Base-by-base conservation (phyloP, 2,113 vertebrate species). In the Dasyprocta punctata region DNA sequence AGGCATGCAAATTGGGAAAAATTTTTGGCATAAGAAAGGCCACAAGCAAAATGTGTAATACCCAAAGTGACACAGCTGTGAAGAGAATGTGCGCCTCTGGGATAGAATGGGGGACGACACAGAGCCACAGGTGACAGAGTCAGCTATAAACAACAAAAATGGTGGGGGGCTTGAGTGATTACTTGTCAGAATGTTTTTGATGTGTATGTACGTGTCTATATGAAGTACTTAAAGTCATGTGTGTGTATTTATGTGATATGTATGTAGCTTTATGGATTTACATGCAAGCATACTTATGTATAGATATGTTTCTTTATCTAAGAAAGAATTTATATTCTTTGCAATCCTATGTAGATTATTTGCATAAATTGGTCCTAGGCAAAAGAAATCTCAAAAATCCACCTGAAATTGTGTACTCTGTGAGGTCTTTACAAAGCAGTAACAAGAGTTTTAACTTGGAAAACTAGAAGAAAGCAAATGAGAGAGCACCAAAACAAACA, bases 381-480 rank as follows among this genome's bases (percentile, higher is more conserved):
- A n/a, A 58, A 80, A 69, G 6, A 82, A 61, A 54, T 73, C 24
- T 75, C 5, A 82, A 85, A 78, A 93, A 26, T 87, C 11, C 22
- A 47, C 19, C 6, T n/a, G n/a, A n/a, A n/a, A n/a, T n/a, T n/a
- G n/a, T n/a, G 65, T 65, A 30, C 47, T 58, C 19, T 65, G 14
- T 78, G 95, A 96, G 82, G n/a, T 20, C 93, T 52, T 92, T 92
- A 71, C 6, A 81, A 61, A 78, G 81, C 41, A 54, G 61, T 63
- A 81, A 80, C 36, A 71, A 54, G 20, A 16, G 26, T 63, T 95
- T 96, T 58, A 92, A 61, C 20, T 84, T 81, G 33, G 17, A 58
- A 85, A 94, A 36, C 38, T 49, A 90, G 41, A 58, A 86, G n/a
- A 38, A 44, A 78, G 41, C 28, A 83, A 69, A 54, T 0, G 87